A percentile compares a stretch with the other conserved stretches of the same genome.
These are phyloP conservation scores for Mastomys coucha DNA, from an alignment of 2,113 vertebrate species.

Conservation along the genomic window DNA sequence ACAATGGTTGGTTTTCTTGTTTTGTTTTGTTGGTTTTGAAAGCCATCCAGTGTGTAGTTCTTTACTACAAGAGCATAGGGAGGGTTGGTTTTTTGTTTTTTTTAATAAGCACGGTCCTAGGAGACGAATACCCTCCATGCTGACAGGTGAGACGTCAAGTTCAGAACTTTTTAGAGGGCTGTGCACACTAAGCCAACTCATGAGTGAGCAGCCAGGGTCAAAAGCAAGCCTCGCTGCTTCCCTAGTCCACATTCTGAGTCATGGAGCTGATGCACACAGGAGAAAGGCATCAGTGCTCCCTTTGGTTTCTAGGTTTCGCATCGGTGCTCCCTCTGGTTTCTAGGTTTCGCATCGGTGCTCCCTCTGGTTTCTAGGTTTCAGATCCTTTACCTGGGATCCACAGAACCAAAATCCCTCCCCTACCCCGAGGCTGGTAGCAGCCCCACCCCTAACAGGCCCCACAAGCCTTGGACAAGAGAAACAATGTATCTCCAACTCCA, in stretches of 20 bases:
- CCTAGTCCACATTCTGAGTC: background rate
- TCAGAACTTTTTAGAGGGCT: background rate
- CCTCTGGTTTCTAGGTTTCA: background rate
- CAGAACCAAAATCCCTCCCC: no score
- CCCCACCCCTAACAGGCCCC: accelerated
- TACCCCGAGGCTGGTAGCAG: background rate
- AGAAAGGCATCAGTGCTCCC: background rate
- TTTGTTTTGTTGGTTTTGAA: conserved; percentile 66
- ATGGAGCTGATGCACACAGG: no score
- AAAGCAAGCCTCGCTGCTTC: background rate
- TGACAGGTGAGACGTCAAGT: background rate
- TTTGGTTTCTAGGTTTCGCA: no score
- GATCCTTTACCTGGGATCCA: background rate
- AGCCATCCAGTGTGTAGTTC: background rate
- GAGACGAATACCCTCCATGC: background rate
- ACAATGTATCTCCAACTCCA: conserved; percentile 20
- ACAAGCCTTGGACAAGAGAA: background rate
- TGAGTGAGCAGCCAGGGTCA: background rate
- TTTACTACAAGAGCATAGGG: background rate
- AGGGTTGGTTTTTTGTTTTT: no score
- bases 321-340: no score
- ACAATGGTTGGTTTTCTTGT: conserved; percentile 81
- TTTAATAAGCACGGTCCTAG: background rate
- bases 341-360: no score
- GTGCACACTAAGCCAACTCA: background rate